Evolutionary conservation across 2,113 vertebrate genomes (phyloP).

Genomic region (Actinemys pallida): DNA sequence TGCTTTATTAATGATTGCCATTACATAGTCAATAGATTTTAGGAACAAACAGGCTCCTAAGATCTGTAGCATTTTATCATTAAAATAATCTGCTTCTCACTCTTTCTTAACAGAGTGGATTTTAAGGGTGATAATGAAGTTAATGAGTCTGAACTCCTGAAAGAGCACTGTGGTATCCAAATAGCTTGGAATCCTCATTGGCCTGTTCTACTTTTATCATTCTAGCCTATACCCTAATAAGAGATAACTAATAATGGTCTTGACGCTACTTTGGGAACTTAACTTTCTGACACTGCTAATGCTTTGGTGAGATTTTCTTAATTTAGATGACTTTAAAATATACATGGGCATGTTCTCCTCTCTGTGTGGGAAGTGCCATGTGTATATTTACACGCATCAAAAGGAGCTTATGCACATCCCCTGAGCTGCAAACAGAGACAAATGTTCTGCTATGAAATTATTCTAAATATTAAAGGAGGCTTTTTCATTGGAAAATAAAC

Average conservation of each 20-base stretch:
- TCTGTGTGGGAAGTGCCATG: background rate
- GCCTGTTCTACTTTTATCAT: background rate
- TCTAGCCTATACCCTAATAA: background rate
- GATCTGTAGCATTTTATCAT: background rate
- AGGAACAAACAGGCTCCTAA: background rate
- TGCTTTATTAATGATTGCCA: background rate
- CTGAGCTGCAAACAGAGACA: background rate
- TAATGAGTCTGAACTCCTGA: background rate
- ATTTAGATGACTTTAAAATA: background rate
- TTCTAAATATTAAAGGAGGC: background rate
- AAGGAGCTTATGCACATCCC: background rate
- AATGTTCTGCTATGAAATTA: background rate
- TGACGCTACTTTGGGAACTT: background rate
- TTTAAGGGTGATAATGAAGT: background rate
- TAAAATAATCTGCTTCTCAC: background rate
- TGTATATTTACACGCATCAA: accelerated
- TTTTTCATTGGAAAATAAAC: background rate
- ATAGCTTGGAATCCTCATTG: background rate
- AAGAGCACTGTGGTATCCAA: background rate
- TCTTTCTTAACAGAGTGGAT: accelerated
- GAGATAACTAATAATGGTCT: background rate
- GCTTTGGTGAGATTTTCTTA: background rate
- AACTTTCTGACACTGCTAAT: background rate
- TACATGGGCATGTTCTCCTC: background rate
- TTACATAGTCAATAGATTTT: background rate